These are phyloP conservation scores for Poeciliopsis occidentalis DNA, from an alignment of 2,113 vertebrate species.

Conservation along the genomic window DNA sequence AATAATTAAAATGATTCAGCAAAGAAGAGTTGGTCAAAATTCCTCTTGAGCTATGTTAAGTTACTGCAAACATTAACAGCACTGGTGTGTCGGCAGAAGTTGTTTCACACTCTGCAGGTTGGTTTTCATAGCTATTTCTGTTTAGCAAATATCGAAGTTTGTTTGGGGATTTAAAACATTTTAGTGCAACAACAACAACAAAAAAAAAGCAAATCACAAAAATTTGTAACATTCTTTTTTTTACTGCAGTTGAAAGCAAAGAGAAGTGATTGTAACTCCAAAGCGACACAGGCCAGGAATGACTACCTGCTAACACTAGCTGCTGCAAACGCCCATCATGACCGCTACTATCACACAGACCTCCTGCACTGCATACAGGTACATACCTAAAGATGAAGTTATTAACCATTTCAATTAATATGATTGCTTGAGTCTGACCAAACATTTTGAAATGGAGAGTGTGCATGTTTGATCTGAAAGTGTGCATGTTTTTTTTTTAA, in stretches of 20 bases:
- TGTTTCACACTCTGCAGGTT: no score
- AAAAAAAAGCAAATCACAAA: not conserved
- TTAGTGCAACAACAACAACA: not conserved
- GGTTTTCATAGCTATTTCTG: no score
- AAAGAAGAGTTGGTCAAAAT: no score
- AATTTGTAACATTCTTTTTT: conserved; percentile 5
- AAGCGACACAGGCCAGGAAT: conserved; percentile 95
- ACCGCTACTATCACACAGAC: conserved; percentile 96
- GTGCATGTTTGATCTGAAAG: no score
- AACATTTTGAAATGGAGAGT: not conserved
- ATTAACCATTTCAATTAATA: not conserved
- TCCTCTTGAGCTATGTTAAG: no score
- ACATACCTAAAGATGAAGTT: conserved; percentile 1
- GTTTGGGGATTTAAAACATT: not conserved
- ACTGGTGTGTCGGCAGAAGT: no score
- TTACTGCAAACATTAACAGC: no score
- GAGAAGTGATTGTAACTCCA: conserved; percentile 94
- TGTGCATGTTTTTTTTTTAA: not conserved
- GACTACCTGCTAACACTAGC: conserved; percentile 97
- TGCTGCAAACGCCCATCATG: conserved; percentile 96
- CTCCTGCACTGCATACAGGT: conserved; percentile 90
- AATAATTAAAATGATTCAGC: no score
- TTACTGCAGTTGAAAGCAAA: conserved; percentile 93
- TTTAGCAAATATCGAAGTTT: no score
- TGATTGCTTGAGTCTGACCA: not conserved